Conservation (phyloP, 2,797 vertebrate species). For the Eulemur rubriventer region DNA sequence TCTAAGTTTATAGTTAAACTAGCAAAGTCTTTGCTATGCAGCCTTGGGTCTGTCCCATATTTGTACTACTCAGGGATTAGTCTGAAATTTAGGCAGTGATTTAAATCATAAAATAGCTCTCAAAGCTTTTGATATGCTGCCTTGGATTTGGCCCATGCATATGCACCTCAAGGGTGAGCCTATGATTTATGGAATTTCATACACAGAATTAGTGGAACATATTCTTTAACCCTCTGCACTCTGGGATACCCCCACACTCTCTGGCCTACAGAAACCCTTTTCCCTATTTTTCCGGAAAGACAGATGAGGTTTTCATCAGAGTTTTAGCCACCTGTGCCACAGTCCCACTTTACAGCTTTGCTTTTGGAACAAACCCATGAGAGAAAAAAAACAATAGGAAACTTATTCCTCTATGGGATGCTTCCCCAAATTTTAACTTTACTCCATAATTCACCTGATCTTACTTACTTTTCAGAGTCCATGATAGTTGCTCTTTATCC, state of each 20-base stretch:
- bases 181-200: background rate
- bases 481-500: background rate
- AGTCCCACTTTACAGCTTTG: background rate
- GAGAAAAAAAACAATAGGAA: background rate
- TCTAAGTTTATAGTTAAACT: background rate
- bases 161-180: background rate
- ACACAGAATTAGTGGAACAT: background rate
- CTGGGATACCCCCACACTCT: background rate
- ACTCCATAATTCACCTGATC: background rate
- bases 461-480: background rate
- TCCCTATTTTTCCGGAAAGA: background rate
- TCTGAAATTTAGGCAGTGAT: background rate
- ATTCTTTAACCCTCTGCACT: background rate
- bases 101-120: background rate
- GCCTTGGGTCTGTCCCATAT: background rate
- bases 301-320: background rate
- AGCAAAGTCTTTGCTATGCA: background rate
- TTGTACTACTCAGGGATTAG: background rate
- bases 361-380: background rate
- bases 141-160: background rate
- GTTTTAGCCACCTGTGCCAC: background rate
- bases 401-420: background rate
- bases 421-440: background rate
- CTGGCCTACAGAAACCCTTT: background rate
- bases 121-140: background rate